Base-by-base conservation (phyloP, 2,888 invertebrate species). In the Coelopa pilipes region DNA sequence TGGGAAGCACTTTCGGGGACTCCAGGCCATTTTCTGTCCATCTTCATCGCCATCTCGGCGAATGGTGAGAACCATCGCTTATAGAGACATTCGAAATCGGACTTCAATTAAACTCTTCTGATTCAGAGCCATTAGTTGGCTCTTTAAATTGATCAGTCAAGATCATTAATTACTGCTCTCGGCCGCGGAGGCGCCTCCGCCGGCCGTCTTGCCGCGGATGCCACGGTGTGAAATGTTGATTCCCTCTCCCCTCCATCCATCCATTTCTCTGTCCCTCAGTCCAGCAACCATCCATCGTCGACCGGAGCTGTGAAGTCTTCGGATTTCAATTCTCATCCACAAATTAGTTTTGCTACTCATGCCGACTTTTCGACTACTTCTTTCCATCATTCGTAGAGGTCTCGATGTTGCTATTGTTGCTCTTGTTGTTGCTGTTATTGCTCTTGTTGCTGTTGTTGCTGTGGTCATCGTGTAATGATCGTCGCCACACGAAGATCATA, bases 261-360 rank as follows among this genome's bases (percentile, higher is more conserved):
- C 15, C 34, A 34, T 21, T n/a, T n/a, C n/a, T n/a, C n/a, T n/a
- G n/a, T n/a, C n/a, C n/a, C n/a, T n/a, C n/a, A n/a, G n/a, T n/a
- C n/a, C n/a, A n/a, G n/a, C n/a, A n/a, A n/a, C 13, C 1, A 62
- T 24, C 15, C 1, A 13, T 45, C 17, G 49, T 50, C 21, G 17
- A 19, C 57, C 60, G 55, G 11, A 21, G 21, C 24, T 66, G 49
- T 50, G 15, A 34, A 13, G 34, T 45, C 62, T 50, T 65, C 63
- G 67, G 49, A 70, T 73, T 71, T 63, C 50, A 68, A 73, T 73
- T 73, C 71, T 73, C 70, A 71, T 72, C 59, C 63, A 76, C 76
- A 75, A 76, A 79, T 79, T 79, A 77, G 79, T 77, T 79, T 78
- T 78, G 80, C 80, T 80, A 79, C 79, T 79, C 80, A 79, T 79